These are phyloP conservation scores for Scolopax mira DNA, from an alignment of 2,113 vertebrate genomes.

Conservation along the genomic window DNA sequence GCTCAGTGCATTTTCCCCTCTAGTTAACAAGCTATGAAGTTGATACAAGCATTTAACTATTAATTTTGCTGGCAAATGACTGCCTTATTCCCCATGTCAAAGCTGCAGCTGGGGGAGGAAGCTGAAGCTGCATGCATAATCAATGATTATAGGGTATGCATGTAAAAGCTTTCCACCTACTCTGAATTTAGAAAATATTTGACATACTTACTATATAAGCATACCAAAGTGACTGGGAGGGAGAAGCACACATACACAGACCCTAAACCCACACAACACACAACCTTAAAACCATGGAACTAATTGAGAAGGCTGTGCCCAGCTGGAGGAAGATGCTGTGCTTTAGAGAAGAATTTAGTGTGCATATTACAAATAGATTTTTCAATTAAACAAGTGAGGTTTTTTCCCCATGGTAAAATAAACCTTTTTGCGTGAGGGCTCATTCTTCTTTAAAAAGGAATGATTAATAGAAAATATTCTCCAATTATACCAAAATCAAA, in stretches of 20 bases:
- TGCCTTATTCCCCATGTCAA: background rate
- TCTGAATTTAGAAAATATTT: conserved; percentile 30
- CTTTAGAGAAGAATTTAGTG: background rate
- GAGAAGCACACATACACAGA: background rate
- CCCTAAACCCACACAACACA: background rate
- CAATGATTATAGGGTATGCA: background rate
- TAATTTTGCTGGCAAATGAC: conserved; percentile 1
- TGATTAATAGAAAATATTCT: background rate
- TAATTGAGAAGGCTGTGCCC: background rate
- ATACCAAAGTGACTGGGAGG: background rate
- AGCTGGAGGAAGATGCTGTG: background rate
- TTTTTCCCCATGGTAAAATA: background rate
- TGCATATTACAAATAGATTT: background rate
- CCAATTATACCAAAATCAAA: background rate
- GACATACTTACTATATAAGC: background rate
- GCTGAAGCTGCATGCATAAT: conserved; percentile 4
- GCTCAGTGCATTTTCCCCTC: background rate
- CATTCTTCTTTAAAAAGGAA: background rate
- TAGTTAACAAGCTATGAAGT: background rate
- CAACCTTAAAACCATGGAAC: background rate
- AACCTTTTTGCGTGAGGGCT: background rate
- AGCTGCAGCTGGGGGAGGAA: background rate
- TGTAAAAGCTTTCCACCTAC: conserved; percentile 10
- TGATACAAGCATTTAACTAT: background rate
- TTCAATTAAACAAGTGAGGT: background rate